Conservation (phyloP, 2,113 vertebrate species). For the Podarcis cretensis region DNA sequence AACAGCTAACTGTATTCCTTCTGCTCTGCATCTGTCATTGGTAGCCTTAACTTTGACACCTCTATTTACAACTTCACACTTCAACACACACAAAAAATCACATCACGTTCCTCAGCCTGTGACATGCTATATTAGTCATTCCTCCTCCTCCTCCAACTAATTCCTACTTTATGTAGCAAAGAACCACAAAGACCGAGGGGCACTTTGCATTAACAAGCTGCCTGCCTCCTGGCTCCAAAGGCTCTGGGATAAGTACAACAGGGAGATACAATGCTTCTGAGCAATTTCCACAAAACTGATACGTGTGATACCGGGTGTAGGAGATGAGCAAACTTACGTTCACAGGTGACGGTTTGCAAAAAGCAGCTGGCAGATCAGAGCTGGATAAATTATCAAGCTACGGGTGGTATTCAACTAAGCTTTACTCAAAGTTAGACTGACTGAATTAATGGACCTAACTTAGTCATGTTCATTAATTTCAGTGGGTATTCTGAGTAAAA, state of each 20-base stretch:
- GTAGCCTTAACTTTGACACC: constrained; percentile 63
- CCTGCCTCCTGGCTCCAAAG: background rate
- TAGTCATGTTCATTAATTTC: too few species aligned
- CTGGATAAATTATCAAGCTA: background rate
- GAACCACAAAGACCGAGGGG: background rate
- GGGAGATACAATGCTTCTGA: background rate
- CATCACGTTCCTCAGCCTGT: constrained; percentile 60
- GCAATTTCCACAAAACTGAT: background rate
- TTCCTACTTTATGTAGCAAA: background rate
- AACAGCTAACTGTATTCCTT: constrained; percentile 64
- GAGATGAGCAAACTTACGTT: background rate
- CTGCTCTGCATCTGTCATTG: constrained; percentile 71
- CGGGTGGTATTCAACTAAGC: too few species aligned
- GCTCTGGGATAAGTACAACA: background rate
- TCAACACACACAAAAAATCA: constrained; percentile 52
- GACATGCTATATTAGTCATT: constrained; percentile 48
- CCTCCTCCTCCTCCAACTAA: background rate
- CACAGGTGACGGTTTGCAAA: background rate
- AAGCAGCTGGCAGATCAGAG: background rate
- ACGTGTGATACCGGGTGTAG: background rate
- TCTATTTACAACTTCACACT: constrained; percentile 77
- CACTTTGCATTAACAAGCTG: background rate
- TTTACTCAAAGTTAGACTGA: too few species aligned
- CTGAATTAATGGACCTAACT: too few species aligned
- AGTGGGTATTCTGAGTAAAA: too few species aligned